Evolutionary conservation across 2,113 vertebrate species (phyloP).

Genomic region (Kryptolebias marmoratus): DNA sequence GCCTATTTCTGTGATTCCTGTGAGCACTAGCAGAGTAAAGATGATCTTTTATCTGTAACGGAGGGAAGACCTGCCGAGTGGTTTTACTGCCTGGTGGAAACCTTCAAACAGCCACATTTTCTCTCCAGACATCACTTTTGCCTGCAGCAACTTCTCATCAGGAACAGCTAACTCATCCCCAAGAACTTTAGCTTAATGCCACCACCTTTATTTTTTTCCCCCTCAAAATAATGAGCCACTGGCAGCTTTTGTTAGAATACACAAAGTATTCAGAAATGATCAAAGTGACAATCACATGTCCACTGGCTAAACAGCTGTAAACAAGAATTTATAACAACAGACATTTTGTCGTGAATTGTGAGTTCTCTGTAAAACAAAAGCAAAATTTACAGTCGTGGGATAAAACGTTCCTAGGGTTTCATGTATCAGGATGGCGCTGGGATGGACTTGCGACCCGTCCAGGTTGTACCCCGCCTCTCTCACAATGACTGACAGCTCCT

Average conservation of each 20-base stretch:
- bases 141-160: slow-evolving; percentile 7
- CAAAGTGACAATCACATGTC: background rate
- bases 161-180: background rate
- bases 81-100: slow-evolving; percentile 25
- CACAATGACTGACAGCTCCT: too few relatives aligned
- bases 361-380: too few relatives aligned
- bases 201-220: background rate
- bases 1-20: slow-evolving; percentile 12
- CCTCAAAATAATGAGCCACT: background rate
- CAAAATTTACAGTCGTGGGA: too few relatives aligned
- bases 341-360: too few relatives aligned
- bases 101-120: slow-evolving; percentile 29
- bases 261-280: background rate
- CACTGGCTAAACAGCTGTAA: background rate
- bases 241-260: background rate
- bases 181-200: background rate
- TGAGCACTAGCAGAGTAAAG: slow-evolving; percentile 7
- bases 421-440: too few relatives aligned
- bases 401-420: too few relatives aligned
- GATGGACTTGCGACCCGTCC: too few relatives aligned
- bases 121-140: slow-evolving; percentile 12
- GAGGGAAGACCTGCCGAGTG: slow-evolving; percentile 16
- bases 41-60: slow-evolving; percentile 27
- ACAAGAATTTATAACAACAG: background rate
- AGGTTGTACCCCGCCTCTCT: too few relatives aligned